A percentile compares a stretch with the other conserved stretches of the same genome.
Evolutionary conservation across 2,888 invertebrate genomes (phyloP).

Genomic region (Tholera decimalis): DNA sequence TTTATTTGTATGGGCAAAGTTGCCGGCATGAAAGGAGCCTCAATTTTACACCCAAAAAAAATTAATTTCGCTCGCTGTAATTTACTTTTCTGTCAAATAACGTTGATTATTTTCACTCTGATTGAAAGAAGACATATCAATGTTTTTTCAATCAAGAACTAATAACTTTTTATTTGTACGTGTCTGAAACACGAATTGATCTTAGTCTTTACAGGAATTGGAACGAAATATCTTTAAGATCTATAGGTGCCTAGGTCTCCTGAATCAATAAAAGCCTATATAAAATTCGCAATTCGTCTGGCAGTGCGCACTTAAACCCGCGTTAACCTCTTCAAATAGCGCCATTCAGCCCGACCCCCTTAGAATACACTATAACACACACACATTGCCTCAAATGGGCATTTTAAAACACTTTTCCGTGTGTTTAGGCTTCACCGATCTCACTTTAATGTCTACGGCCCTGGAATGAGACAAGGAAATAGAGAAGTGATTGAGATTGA

Average conservation of each 20-base stretch:
- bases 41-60: not conserved
- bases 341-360: constrained; percentile 62
- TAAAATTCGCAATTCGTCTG: constrained; percentile 62
- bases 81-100: constrained; percentile 18
- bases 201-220: not conserved
- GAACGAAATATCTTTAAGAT: not conserved
- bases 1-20: no score
- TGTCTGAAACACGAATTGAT: constrained; percentile 19
- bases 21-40: not conserved
- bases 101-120: constrained; percentile 27
- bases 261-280: constrained; percentile 42
- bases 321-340: constrained; percentile 70
- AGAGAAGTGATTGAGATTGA: constrained; percentile 33
- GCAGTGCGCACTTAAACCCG: constrained; percentile 62
- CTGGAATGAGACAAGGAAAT: constrained; percentile 52
- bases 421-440: constrained; percentile 77
- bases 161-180: constrained; percentile 27
- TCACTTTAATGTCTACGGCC: constrained; percentile 64
- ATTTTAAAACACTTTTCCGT: constrained; percentile 84
- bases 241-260: not conserved
- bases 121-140: constrained; percentile 42
- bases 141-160: constrained; percentile 39
- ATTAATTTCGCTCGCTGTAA: constrained; percentile 18
- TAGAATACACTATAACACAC: constrained; percentile 73
- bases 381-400: constrained; percentile 76